These are phyloP conservation scores for Lochmaea capreae DNA, from an alignment of 2,888 invertebrate genomes.

Conservation along the genomic window DNA sequence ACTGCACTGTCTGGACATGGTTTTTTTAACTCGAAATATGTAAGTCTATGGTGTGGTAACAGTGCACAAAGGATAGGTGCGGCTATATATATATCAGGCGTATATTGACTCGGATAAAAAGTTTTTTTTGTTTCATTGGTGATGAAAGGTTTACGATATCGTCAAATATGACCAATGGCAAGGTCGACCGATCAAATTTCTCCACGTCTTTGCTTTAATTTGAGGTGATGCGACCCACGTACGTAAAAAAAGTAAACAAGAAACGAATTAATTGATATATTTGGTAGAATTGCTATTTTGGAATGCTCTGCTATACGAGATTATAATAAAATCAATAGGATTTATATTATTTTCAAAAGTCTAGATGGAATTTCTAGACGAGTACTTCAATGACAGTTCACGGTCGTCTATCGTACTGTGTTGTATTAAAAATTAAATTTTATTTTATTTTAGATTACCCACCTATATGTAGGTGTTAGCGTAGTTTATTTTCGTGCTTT, in stretches of 20 bases:
- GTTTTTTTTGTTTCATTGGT: slow-evolving; percentile 12
- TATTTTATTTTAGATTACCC: too few relatives aligned
- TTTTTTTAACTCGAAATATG: slow-evolving; percentile 27
- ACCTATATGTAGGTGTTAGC: too few relatives aligned
- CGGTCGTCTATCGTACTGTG: too few relatives aligned
- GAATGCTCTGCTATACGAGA: too few relatives aligned
- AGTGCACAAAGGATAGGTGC: slow-evolving; percentile 33
- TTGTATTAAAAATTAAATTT: too few relatives aligned
- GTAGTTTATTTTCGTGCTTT: too few relatives aligned
- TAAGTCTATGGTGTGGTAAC: slow-evolving; percentile 33
- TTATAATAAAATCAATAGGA: too few relatives aligned
- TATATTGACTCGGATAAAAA: slow-evolving; percentile 29
- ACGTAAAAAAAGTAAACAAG: neutral
- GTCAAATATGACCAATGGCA: slow-evolving; percentile 17
- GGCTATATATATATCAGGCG: slow-evolving; percentile 17
- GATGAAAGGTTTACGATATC: slow-evolving; percentile 28
- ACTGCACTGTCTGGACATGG: neutral
- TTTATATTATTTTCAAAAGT: too few relatives aligned
- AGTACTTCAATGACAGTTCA: too few relatives aligned
- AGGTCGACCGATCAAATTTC: slow-evolving; percentile 12
- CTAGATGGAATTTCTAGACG: too few relatives aligned
- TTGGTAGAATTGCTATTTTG: too few relatives aligned
- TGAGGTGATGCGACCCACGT: neutral
- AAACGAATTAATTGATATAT: too few relatives aligned
- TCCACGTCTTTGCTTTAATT: neutral